Base-by-base conservation (phyloP, 2,113 vertebrate genomes). In the Seriola quinqueradiata region DNA sequence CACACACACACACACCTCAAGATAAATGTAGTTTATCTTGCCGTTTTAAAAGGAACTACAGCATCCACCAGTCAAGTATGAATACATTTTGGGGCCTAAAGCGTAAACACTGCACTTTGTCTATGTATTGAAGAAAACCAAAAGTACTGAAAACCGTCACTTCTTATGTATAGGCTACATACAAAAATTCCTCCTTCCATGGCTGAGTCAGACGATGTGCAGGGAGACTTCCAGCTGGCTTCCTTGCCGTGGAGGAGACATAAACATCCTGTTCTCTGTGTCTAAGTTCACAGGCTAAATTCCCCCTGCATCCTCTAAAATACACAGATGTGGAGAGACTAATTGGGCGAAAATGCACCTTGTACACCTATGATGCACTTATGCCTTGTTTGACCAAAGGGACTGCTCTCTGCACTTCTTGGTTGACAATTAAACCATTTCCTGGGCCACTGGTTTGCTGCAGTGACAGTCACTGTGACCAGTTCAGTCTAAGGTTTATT, bases 11-110 rank as follows among this genome's bases (percentile, higher is more conserved):
- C 13, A 40, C 36, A 50, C 28, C 58, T 32, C 6, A 40, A 52
- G 38, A 81, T 68, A 28, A 77, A 87, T 74, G n/a, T 13, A 42
- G 61, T 42, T 72, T 17, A 21, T 61, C 13, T 67, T 71, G 44
- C 28, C 28, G 2, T 28, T 25, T 87, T 80, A 21, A 57, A 79
- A 23, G 32, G 40, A 8, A 48, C 36, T 19, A 21, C 4, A 2
- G 5, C 28, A 0, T 52, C 16, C 7, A 77, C n/a, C 52, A 60
- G 59, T 54, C 36, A 54, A 61, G 13, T 17, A 67, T 42, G 52
- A 81, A 61, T 70, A 55, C 1, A 77, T 80, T 55, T 28, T 48
- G 14, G 17, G 9, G 8, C 3, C 23, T 32, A 21, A 40, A 48
- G 3, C 46, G 25, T 66, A 23, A 70, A 76, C 28, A 28, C 28